Conservation (phyloP, 2,888 invertebrate species). For the Ectobius pallidus region DNA sequence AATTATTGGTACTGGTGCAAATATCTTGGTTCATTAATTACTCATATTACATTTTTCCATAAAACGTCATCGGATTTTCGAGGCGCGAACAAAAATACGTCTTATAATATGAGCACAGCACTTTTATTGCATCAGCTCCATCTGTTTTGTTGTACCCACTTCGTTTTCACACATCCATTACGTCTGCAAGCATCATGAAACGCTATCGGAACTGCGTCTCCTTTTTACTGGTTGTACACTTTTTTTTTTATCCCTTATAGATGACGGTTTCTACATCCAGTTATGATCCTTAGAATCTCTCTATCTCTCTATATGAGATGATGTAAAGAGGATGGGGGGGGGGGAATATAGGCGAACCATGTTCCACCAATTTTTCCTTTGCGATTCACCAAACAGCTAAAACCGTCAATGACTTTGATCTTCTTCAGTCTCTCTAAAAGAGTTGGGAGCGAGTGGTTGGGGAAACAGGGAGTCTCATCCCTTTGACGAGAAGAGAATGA, state of each 20-base stretch:
- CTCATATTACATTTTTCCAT: no score
- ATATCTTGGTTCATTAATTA: no score
- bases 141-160: constrained; percentile 9
- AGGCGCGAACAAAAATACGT: background rate
- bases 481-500: constrained; percentile 23
- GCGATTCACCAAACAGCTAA: constrained; percentile 39
- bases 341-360: no score
- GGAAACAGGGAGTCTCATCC: constrained; percentile 26
- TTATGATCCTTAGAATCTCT: constrained; percentile 29
- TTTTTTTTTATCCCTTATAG: constrained; percentile 30
- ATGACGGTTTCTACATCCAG: constrained; percentile 19
- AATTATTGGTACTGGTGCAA: no score
- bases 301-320: constrained; percentile 10
- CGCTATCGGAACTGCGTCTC: constrained; percentile 16
- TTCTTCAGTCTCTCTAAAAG: constrained; percentile 31
- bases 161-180: background rate
- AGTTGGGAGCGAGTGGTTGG: constrained; percentile 21
- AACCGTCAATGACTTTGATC: constrained; percentile 39
- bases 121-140: constrained; percentile 2
- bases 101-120: constrained; percentile 5
- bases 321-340: background rate
- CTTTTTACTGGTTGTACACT: constrained; percentile 29
- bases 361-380: constrained; percentile 37
- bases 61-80: background rate
- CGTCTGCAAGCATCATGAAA: constrained; percentile 6